Evolutionary conservation across 2,888 invertebrate species (phyloP).

Genomic region (Cataglyphis altisquamis): DNA sequence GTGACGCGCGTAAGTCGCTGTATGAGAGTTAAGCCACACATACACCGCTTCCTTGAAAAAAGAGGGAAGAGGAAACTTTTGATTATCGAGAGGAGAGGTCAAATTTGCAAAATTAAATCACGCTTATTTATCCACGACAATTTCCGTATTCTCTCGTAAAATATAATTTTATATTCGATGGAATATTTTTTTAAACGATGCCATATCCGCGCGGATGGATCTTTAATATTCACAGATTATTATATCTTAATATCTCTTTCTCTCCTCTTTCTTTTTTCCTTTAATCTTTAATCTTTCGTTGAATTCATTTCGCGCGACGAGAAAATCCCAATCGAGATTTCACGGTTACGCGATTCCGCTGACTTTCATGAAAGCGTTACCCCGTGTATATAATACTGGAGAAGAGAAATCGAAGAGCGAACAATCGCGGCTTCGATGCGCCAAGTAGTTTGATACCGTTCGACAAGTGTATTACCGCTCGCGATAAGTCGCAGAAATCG

Average conservation of each 20-base stretch:
- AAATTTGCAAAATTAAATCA: neutral
- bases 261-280: neutral
- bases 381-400: neutral
- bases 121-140: neutral
- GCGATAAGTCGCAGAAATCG: constrained; percentile 50
- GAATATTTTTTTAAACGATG: neutral
- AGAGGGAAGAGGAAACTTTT: neutral
- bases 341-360: constrained; percentile 9
- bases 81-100: neutral
- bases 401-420: neutral
- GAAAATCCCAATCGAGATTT: neutral
- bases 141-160: no score
- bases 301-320: neutral
- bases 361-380: neutral
- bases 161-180: neutral
- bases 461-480: constrained; percentile 44
- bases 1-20: constrained; percentile 20
- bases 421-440: constrained; percentile 23
- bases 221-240: neutral
- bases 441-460: constrained; percentile 10
- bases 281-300: neutral
- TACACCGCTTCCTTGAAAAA: neutral
- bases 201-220: neutral
- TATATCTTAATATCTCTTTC: neutral
- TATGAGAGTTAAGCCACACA: neutral